Conservation (phyloP, 1,140 invertebrate genomes). For the Meteorus sp. region DNA sequence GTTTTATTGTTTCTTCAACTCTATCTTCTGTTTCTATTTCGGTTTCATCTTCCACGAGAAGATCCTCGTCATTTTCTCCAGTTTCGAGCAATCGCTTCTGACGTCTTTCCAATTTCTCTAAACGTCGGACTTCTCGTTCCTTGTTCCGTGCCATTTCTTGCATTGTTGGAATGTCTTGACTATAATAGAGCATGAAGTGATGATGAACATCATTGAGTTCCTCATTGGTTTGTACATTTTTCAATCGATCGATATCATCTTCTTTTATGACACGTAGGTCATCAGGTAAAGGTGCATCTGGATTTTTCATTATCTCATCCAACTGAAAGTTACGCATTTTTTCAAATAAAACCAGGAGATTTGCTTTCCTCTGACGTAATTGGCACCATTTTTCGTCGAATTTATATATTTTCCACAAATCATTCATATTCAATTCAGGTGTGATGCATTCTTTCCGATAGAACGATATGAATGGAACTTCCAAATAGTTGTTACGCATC, state of each 20-base stretch:
- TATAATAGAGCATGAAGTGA: conserved; percentile 93
- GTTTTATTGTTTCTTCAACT: conserved; percentile 72
- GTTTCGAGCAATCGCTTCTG: conserved; percentile 59
- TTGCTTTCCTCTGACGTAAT: conserved; percentile 82
- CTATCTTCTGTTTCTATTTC: conserved; percentile 62
- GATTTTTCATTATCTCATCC: conserved; percentile 81
- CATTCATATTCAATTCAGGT: conserved; percentile 91
- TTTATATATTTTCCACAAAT: conserved; percentile 96
- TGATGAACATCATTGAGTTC: conserved; percentile 91
- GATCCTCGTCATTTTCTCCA: conserved; percentile 66
- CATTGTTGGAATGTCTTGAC: conserved; percentile 83
- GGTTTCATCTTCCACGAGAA: conserved; percentile 56
- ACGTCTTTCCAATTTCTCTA: conserved; percentile 48
- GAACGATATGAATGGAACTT: conserved; percentile 98
- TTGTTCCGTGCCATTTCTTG: conserved; percentile 68
- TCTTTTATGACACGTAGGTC: conserved; percentile 81
- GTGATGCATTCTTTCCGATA: conserved; percentile 98
- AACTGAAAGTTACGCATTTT: conserved; percentile 92
- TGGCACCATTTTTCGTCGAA: conserved; percentile 98
- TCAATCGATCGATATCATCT: conserved; percentile 83
- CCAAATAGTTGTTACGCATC: conserved; percentile 92
- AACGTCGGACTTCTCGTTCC: conserved; percentile 62
- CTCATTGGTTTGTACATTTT: conserved; percentile 82
- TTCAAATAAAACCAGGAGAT: conserved; percentile 79
- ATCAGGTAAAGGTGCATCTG: conserved; percentile 82